Evolutionary conservation across 2,113 vertebrate species (phyloP), one percentile per base, ranked within the genome.

Genomic region (Cynoglossus semilaevis): DNA sequence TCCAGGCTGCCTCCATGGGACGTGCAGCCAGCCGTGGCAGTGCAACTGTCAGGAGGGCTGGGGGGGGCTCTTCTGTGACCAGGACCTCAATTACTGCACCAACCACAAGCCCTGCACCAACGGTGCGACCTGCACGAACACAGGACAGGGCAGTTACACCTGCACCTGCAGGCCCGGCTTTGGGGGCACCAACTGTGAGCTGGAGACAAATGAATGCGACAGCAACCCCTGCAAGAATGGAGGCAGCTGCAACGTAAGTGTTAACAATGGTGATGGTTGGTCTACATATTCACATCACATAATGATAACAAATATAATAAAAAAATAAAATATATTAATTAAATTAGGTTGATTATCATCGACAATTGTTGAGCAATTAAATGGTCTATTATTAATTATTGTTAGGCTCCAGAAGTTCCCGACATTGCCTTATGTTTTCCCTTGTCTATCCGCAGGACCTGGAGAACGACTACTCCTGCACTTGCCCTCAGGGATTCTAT

Each of bases 141-240:
- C 87, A 0, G 86, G 88, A 2, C 87, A 90, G 59, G 93, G 92
- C 34, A 93, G 92, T 73, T 94, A 92, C 83, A 94, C 92, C 50
- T 94, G 93, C 67, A 79, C 90, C 46, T 92, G 91, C 83, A 82
- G 85, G 48, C 82, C 92, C 0, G 90, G 91, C 11, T 93, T 88
- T 29, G 91, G 87, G 1, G 89, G 90, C 2, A 76, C 82, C 40
- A 90, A 88, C 79, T 96, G 94, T 17, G 91, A 94, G 15, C 70
- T 88, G 13, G 89, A 95, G 15, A 92, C 90, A 54, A 94, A 94
- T 22, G 92, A 94, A 69, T 96, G 94, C 11, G 93, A 93, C 53
- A 93, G 92, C 79, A 94, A 93, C 83, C 94, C 94, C 0, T 96
- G 94, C 88, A 92, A 93, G 85, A 96, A 95, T 0, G 94, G 94